These are phyloP conservation scores for Centroberyx gerrardi DNA, from an alignment of 2,797 vertebrate genomes.

Conservation along the genomic window DNA sequence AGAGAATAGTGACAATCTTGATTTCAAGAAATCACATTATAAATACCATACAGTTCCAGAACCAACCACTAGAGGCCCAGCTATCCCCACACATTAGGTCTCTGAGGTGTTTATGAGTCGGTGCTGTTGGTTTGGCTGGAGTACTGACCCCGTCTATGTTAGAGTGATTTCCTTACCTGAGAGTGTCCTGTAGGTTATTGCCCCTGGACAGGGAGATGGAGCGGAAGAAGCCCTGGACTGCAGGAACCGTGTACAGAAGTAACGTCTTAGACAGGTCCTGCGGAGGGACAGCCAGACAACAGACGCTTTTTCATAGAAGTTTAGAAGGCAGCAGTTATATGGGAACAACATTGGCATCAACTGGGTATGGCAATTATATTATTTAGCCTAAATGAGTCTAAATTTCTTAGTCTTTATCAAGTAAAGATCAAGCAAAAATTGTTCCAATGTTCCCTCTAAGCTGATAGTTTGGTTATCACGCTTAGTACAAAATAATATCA, in stretches of 20 bases:
- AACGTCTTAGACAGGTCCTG: conserved; percentile 97
- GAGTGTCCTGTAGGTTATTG: conserved; percentile 98
- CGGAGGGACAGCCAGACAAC: conserved; percentile 55
- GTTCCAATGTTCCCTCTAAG: too few species aligned
- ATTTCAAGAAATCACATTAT: too few species aligned
- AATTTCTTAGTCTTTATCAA: too few species aligned
- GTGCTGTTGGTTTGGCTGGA: not conserved
- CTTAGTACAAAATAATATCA: too few species aligned
- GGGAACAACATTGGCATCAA: not conserved
- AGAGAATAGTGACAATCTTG: not conserved
- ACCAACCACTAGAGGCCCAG: conserved; percentile 78
- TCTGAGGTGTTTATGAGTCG: not conserved
- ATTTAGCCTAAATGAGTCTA: too few species aligned
- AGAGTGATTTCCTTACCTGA: conserved; percentile 85
- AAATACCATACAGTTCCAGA: not conserved
- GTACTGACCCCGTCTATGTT: not conserved
- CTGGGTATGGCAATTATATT: too few species aligned
- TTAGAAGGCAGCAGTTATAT: not conserved
- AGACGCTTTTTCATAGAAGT: conserved; percentile 1
- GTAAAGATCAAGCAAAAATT: too few species aligned
- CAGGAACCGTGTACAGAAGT: conserved; percentile 97
- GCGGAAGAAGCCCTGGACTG: conserved; percentile 98
- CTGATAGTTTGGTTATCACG: too few species aligned
- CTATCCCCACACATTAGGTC: conserved; percentile 33
- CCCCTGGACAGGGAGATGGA: conserved; percentile 98